Conservation (phyloP, 2,888 invertebrate genomes). For the Drosophila multiciliata region DNA sequence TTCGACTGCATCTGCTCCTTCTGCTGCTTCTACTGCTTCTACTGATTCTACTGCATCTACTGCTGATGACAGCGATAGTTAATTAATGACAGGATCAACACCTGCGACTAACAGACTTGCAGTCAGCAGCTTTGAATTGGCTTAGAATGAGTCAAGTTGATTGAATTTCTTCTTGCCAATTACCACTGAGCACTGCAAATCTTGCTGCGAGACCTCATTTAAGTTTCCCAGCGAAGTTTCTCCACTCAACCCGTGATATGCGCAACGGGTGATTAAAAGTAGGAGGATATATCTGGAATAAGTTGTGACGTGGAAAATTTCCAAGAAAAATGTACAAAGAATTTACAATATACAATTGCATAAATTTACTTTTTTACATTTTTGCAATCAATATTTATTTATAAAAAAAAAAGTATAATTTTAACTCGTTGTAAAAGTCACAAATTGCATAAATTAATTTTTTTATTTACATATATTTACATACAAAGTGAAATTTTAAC, state of each 20-base stretch:
- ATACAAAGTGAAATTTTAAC: neutral
- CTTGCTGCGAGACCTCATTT: slow-evolving; percentile 54
- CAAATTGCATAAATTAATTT: neutral
- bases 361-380: neutral
- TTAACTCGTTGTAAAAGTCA: neutral
- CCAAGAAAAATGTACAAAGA: neutral
- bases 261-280: slow-evolving; percentile 14
- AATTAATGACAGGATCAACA: slow-evolving; percentile 69
- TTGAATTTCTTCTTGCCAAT: slow-evolving; percentile 61
- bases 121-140: slow-evolving; percentile 74
- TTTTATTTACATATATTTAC: neutral
- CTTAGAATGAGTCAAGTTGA: slow-evolving; percentile 50
- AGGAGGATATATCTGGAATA: neutral
- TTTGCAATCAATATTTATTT: neutral
- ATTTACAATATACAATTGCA: neutral
- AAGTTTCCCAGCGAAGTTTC: slow-evolving; percentile 51
- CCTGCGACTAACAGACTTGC: slow-evolving; percentile 55
- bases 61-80: slow-evolving; percentile 72
- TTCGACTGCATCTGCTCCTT: slow-evolving; percentile 7
- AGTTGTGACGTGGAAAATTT: neutral
- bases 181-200: slow-evolving; percentile 58
- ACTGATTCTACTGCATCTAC: neutral
- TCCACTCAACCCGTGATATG: slow-evolving; percentile 39
- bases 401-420: neutral
- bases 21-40: slow-evolving; percentile 4